Percentiles rank a stretch among this genome's conserved stretches.
These are phyloP conservation scores for Apantesis nais DNA, from an alignment of 2,888 invertebrate genomes.

Conservation along the genomic window DNA sequence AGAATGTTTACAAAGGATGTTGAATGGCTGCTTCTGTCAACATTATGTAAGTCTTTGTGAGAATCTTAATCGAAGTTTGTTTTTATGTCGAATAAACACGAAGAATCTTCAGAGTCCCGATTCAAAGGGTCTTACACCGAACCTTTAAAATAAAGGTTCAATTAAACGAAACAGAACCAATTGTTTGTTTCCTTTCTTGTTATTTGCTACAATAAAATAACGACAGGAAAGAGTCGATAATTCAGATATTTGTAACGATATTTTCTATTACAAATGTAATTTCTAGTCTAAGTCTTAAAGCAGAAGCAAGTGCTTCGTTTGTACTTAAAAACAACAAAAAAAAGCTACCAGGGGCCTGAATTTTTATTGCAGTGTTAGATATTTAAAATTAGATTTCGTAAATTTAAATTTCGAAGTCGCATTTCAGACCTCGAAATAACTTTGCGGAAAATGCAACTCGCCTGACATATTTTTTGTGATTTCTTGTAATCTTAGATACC, in stretches of 20 bases:
- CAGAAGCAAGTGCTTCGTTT: no score
- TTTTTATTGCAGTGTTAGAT: no score
- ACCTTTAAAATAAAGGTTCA: not conserved
- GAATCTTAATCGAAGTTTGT: not conserved
- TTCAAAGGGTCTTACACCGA: not conserved
- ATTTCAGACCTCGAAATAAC: no score
- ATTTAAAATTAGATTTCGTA: no score
- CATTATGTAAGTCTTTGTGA: not conserved
- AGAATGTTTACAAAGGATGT: not conserved
- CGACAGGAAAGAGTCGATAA: not conserved
- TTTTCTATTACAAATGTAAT: not conserved
- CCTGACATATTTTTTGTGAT: no score
- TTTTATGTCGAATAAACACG: not conserved
- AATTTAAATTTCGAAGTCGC: no score
- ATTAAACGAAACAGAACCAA: not conserved
- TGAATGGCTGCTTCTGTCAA: not conserved
- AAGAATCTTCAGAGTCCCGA: not conserved
- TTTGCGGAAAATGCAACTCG: no score
- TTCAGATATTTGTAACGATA: not conserved
- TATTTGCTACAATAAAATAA: not conserved
- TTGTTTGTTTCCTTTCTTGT: not conserved
- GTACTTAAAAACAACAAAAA: no score
- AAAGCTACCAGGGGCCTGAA: no score
- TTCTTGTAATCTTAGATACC: no score
- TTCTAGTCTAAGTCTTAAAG: not conserved